Evolutionary conservation across 2,797 vertebrate species (phyloP).

Genomic region (Eremophila alpestris): DNA sequence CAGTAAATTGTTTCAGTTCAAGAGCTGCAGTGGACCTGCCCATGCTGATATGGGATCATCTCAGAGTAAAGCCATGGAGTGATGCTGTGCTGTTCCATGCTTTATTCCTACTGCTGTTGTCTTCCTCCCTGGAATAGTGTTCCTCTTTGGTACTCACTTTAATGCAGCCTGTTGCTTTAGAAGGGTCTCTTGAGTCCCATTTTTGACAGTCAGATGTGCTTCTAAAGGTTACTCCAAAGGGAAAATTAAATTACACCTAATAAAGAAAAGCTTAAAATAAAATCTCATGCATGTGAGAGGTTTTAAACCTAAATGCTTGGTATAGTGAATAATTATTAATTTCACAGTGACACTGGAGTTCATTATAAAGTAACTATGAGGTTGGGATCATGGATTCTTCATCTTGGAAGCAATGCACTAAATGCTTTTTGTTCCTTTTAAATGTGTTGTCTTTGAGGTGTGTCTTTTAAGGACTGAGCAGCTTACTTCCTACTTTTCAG

Average conservation of each 20-base stretch:
- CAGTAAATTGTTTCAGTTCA: background rate
- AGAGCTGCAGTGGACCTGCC: background rate
- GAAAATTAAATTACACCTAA: background rate
- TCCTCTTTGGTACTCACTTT: background rate
- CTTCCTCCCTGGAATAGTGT: background rate
- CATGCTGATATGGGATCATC: background rate
- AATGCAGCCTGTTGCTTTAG: background rate
- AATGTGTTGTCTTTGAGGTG: background rate
- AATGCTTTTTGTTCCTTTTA: background rate
- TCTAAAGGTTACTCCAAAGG: background rate
- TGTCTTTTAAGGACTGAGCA: background rate
- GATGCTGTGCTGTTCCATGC: background rate
- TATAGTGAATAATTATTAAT: background rate
- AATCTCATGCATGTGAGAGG: background rate
- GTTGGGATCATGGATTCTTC: background rate
- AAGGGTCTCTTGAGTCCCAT: background rate
- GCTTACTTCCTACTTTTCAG: background rate
- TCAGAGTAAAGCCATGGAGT: background rate
- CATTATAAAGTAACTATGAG: background rate
- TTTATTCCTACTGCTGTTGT: background rate
- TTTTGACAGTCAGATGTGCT: background rate
- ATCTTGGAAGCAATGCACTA: background rate
- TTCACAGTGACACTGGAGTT: background rate
- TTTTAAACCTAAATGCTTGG: background rate
- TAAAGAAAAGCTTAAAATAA: background rate